These are phyloP conservation scores for Creontiades dilutus DNA, from an alignment of 2,888 invertebrate species.

Conservation along the genomic window DNA sequence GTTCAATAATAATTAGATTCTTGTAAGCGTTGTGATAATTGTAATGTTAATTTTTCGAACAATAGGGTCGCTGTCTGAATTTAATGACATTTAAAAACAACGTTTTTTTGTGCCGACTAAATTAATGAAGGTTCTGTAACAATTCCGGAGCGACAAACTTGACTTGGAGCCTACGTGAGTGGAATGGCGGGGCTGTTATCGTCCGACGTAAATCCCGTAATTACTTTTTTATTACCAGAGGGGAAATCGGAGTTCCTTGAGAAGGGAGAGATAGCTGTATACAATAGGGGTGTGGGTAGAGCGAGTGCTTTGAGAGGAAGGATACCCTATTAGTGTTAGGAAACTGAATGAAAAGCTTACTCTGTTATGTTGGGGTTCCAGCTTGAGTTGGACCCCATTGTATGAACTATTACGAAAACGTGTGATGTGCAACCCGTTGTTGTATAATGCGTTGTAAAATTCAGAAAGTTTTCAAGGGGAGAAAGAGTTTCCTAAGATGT, in stretches of 20 bases:
- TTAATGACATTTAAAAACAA: no score
- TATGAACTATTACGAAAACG: no score
- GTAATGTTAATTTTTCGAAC: no score
- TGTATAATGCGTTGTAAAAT: no score
- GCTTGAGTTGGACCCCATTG: no score
- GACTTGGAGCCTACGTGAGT: slow-evolving; percentile 7
- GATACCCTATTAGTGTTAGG: not conserved
- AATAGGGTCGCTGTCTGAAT: no score
- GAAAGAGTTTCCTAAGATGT: no score
- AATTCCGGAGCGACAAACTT: slow-evolving; percentile 1
- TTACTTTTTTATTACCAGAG: slow-evolving; percentile 12
- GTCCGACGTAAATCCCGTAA: slow-evolving; percentile 23
- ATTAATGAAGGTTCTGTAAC: not conserved
- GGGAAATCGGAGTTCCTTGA: not conserved
- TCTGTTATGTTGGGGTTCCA: no score
- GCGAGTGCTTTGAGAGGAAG: not conserved
- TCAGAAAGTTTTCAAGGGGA: no score
- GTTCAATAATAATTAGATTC: no score
- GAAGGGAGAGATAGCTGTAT: not conserved
- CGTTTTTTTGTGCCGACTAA: not conserved
- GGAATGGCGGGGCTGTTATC: not conserved
- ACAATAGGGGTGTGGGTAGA: not conserved
- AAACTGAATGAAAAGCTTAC: not conserved
- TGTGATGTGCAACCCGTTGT: no score
- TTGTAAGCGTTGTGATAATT: no score